phyloP scores from a whole-genome alignment of 2,113 vertebrate genomes.

The Diadophis punctatus region DNA sequence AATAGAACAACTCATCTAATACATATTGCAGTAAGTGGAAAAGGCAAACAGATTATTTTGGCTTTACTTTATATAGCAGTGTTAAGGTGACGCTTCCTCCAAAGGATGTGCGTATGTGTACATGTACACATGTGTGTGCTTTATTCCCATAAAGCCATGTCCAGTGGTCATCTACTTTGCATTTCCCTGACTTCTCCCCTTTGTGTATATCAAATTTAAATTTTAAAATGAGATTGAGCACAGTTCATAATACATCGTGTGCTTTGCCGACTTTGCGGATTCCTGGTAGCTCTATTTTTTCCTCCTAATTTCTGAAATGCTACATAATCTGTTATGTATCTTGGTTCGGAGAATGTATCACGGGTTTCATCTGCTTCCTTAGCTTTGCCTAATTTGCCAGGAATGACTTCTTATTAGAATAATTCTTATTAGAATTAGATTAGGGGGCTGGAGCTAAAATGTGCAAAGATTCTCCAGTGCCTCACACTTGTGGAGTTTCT shows the following conservation, averaged over 20 bases:
- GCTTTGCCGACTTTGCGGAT: not conserved
- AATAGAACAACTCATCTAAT: slow-evolving; percentile 64
- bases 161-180: slow-evolving; percentile 46
- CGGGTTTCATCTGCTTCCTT: not conserved
- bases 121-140: not conserved
- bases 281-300: not conserved
- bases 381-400: not conserved
- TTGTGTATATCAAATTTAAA: slow-evolving; percentile 1
- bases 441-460: not conserved
- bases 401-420: not conserved
- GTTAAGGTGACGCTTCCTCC: slow-evolving; percentile 45
- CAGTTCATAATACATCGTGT: not conserved
- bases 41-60: slow-evolving; percentile 58
- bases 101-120: not conserved
- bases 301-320: not conserved
- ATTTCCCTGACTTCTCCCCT: slow-evolving; percentile 10
- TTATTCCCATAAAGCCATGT: not conserved
- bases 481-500: too few relatives aligned
- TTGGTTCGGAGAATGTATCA: not conserved
- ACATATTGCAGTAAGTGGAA: slow-evolving; percentile 57
- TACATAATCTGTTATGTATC: not conserved
- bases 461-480: too few relatives aligned
- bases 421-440: not conserved
- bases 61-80: not conserved
- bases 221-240: not conserved